Percentiles rank a stretch among this genome's conserved stretches.
phyloP scores from a whole-genome alignment of 2,113 vertebrate species.

The Ailurus styani region DNA sequence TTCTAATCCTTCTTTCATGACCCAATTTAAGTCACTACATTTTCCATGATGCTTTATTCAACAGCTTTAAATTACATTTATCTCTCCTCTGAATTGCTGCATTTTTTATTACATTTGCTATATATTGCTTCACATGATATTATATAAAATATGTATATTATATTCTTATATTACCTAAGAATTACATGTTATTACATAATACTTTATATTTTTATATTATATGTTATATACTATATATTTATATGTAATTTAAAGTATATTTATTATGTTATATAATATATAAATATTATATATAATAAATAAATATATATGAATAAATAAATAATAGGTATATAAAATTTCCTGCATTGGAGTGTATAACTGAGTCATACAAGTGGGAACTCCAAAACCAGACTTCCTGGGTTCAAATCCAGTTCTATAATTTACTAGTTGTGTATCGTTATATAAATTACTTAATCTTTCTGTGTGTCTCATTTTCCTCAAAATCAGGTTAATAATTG shows the following conservation, averaged over 20 bases:
- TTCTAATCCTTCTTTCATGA: constrained; percentile 6
- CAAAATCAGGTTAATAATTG: constrained; percentile 26
- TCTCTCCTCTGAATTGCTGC: not conserved
- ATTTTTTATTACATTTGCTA: constrained; percentile 16
- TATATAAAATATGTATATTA: not conserved
- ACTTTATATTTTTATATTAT: not conserved
- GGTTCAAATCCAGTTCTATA: constrained; percentile 5
- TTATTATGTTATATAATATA: too few species aligned
- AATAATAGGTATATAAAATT: not conserved
- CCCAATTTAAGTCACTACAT: not conserved
- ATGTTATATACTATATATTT: not conserved
- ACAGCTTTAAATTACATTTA: not conserved
- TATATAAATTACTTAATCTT: constrained; percentile 4
- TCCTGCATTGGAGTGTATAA: not conserved
- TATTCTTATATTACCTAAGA: not conserved
- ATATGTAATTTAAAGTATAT: too few species aligned
- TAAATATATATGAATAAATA: too few species aligned
- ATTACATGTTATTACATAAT: not conserved
- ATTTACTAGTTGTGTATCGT: not conserved
- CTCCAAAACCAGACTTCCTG: not conserved
- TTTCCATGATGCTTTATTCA: not conserved
- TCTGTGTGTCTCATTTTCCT: constrained; percentile 7
- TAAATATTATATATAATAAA: too few species aligned
- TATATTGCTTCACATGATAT: not conserved
- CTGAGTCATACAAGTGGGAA: not conserved